Conservation (phyloP, 2,888 invertebrate genomes). For the Psococerastis gibbosa region DNA sequence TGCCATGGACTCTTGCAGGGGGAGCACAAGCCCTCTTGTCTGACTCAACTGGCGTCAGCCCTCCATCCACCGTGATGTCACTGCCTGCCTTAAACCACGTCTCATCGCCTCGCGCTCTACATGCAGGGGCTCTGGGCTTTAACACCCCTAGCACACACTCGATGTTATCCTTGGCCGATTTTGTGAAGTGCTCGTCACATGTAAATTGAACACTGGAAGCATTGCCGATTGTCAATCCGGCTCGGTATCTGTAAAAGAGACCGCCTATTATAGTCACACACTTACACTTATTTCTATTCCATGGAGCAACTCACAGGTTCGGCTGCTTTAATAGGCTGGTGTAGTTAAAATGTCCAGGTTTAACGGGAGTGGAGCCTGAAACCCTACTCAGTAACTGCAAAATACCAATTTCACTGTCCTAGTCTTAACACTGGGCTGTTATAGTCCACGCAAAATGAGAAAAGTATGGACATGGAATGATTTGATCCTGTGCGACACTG, state of each 20-base stretch:
- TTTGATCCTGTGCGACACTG: too few species aligned
- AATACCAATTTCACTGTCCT: too few species aligned
- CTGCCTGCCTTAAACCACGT: conserved; percentile 21
- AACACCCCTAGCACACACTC: conserved; percentile 44
- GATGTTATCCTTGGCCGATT: conserved; percentile 29
- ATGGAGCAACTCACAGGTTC: too few species aligned
- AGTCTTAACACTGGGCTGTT: too few species aligned
- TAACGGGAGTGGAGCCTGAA: too few species aligned
- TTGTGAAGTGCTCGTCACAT: conserved; percentile 34
- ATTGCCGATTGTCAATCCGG: conserved; percentile 63
- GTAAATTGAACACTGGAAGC: conserved; percentile 58
- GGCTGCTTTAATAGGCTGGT: too few species aligned
- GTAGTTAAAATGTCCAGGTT: too few species aligned
- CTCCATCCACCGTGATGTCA: conserved; percentile 30
- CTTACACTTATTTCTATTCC: too few species aligned
- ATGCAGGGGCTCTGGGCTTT: conserved; percentile 33
- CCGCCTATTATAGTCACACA: too few species aligned
- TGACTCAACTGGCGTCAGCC: conserved; percentile 17
- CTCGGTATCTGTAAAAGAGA: conserved; percentile 46
- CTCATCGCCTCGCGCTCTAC: conserved; percentile 24
- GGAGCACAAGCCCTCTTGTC: conserved; percentile 34
- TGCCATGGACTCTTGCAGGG: conserved; percentile 56
- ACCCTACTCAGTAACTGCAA: too few species aligned
- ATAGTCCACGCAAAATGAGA: too few species aligned
- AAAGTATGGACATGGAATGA: too few species aligned